Conservation (phyloP, 1,140 invertebrate genomes). For the Amphibalanus amphitrite region DNA sequence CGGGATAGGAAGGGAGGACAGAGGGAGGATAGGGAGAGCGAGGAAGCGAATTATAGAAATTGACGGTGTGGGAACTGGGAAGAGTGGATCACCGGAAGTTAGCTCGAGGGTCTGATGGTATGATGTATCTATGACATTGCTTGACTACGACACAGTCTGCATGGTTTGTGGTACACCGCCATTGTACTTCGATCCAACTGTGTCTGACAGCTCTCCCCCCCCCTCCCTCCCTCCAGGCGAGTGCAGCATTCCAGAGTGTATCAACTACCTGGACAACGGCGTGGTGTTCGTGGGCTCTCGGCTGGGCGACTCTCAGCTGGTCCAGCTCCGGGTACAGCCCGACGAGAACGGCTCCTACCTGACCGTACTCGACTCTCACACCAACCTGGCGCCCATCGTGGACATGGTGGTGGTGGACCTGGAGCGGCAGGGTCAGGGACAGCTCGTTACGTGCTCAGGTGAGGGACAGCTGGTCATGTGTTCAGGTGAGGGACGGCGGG, state of each 20-base stretch:
- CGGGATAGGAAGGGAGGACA: not conserved
- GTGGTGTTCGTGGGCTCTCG: conserved; percentile 94
- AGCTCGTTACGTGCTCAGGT: too few relatives aligned
- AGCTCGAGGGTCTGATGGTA: too few relatives aligned
- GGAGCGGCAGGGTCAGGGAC: conserved; percentile 87
- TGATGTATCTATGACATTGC: too few relatives aligned
- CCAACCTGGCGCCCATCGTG: conserved; percentile 89
- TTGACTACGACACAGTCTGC: too few relatives aligned
- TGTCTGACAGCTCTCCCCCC: too few relatives aligned
- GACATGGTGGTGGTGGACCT: conserved; percentile 96
- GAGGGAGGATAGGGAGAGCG: too few relatives aligned
- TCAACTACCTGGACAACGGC: conserved; percentile 98
- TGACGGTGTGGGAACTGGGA: too few relatives aligned
- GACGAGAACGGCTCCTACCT: conserved; percentile 81
- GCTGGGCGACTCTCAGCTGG: conserved; percentile 88
- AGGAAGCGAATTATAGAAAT: too few relatives aligned
- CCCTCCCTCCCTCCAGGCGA: conserved; percentile 36
- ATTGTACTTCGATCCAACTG: too few relatives aligned
- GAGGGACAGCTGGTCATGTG: conserved; percentile 96
- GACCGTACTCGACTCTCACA: conserved; percentile 86
- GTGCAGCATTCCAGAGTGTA: conserved; percentile 91
- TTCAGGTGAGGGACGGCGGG: too few relatives aligned
- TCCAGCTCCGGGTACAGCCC: conserved; percentile 61
- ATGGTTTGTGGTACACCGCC: too few relatives aligned
- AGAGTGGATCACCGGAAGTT: too few relatives aligned